phyloP scores from a whole-genome alignment of 2,113 vertebrate species.

The Machaerirhynchus nigripectus region DNA sequence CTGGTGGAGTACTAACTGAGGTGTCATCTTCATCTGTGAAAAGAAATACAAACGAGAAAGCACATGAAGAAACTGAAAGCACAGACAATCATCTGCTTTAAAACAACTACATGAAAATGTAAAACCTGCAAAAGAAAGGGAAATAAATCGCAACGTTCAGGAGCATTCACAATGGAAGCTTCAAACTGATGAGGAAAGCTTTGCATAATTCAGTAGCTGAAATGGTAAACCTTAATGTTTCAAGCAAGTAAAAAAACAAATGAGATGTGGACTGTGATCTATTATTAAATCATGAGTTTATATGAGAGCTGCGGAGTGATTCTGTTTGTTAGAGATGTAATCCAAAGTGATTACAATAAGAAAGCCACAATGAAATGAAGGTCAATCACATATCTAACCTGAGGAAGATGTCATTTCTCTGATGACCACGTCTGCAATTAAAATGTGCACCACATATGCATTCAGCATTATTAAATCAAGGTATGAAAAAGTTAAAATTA shows the following conservation, averaged over 20 bases:
- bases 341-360: constrained; percentile 36
- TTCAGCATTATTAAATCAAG: constrained; percentile 16
- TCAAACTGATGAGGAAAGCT: constrained; percentile 56
- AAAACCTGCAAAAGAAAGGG: constrained; percentile 71
- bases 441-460: constrained; percentile 47
- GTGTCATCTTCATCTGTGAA: constrained; percentile 82
- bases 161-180: constrained; percentile 57
- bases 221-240: constrained; percentile 52
- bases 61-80: constrained; percentile 52
- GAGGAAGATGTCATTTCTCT: constrained; percentile 66
- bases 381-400: constrained; percentile 70
- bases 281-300: constrained; percentile 54
- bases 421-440: constrained; percentile 65
- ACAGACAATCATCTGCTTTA: constrained; percentile 32
- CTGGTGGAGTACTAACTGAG: constrained; percentile 68
- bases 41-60: constrained; percentile 73
- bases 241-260: constrained; percentile 39
- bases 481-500: background rate
- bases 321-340: constrained; percentile 59
- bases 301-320: constrained; percentile 21
- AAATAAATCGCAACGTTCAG: constrained; percentile 13
- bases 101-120: constrained; percentile 43
- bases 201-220: constrained; percentile 53
- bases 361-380: constrained; percentile 63
- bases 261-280: constrained; percentile 42